phyloP scores from a whole-genome alignment of 2,888 invertebrate species.

The Drosophila demipolita region DNA sequence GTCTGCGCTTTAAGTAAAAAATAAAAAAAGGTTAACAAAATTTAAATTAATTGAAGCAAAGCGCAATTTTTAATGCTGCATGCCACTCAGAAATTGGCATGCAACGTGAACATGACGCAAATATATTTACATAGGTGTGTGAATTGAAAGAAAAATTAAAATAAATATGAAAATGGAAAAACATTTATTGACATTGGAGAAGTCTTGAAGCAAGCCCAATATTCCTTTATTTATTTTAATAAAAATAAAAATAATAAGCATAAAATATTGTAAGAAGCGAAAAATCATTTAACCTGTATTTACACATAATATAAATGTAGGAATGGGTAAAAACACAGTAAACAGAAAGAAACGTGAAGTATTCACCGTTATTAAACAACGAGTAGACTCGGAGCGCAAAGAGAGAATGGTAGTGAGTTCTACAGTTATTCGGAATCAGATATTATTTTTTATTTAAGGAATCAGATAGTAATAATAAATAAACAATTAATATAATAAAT shows the following conservation, averaged over 20 bases:
- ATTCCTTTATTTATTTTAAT: neutral
- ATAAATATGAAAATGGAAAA: constrained; percentile 13
- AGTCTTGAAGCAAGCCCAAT: neutral
- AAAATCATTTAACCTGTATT: neutral
- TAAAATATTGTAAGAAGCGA: neutral
- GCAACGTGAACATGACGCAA: constrained; percentile 4
- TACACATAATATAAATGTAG: neutral
- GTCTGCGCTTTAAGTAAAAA: constrained; percentile 6
- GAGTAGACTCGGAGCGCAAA: too few relatives aligned
- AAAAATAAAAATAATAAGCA: neutral
- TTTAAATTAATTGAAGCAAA: constrained; percentile 60
- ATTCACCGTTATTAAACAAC: too few relatives aligned
- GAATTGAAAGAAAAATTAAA: constrained; percentile 1
- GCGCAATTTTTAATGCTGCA: constrained; percentile 5
- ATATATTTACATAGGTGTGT: neutral
- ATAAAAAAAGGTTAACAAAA: constrained; percentile 14
- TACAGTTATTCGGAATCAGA: too few relatives aligned
- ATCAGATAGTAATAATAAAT: neutral
- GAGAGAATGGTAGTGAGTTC: too few relatives aligned
- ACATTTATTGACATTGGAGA: neutral
- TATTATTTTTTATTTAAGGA: too few relatives aligned
- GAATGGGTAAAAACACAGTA: too few relatives aligned
- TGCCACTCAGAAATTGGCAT: constrained; percentile 43
- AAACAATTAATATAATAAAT: neutral
- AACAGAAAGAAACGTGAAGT: too few relatives aligned